Percentiles rank a stretch among this genome's conserved stretches.
phyloP scores from a whole-genome alignment of 2,888 invertebrate genomes.

The Drosophila infuscata region DNA sequence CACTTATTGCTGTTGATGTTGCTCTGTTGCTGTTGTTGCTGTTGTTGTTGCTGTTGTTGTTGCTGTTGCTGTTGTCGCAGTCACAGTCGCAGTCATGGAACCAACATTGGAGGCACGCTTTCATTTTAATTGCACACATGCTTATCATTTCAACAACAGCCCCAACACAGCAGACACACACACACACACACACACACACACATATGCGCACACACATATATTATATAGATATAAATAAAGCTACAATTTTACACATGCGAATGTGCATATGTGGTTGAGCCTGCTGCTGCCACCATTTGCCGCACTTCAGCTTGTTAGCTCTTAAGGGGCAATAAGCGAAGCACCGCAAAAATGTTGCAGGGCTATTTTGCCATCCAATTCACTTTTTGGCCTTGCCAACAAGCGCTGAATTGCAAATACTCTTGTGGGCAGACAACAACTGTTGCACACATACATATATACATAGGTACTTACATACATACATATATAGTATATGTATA shows the following conservation, averaged over 20 bases:
- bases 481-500: slow-evolving; percentile 1
- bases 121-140: slow-evolving; percentile 81
- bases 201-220: slow-evolving; percentile 3
- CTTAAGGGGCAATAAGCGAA: slow-evolving; percentile 27
- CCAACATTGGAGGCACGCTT: slow-evolving; percentile 68
- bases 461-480: slow-evolving; percentile 11
- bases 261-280: slow-evolving; percentile 16
- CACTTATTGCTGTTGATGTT: slow-evolving; percentile 13
- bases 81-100: slow-evolving; percentile 42
- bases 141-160: slow-evolving; percentile 80
- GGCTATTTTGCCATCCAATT: slow-evolving; percentile 63
- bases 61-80: slow-evolving; percentile 21
- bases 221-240: slow-evolving; percentile 11
- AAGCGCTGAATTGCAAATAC: slow-evolving; percentile 57
- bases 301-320: slow-evolving; percentile 67
- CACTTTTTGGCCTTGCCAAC: slow-evolving; percentile 46
- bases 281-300: slow-evolving; percentile 21
- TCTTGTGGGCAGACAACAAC: slow-evolving; percentile 51
- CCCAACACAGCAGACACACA: slow-evolving; percentile 23
- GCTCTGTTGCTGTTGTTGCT: slow-evolving; percentile 1
- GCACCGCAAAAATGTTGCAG: slow-evolving; percentile 50
- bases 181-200: slow-evolving; percentile 2
- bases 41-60: not conserved
- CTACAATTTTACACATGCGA: not conserved
- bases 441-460: slow-evolving; percentile 60